phyloP scores from a whole-genome alignment of 2,888 invertebrate species.

The Nasonia oneida region DNA sequence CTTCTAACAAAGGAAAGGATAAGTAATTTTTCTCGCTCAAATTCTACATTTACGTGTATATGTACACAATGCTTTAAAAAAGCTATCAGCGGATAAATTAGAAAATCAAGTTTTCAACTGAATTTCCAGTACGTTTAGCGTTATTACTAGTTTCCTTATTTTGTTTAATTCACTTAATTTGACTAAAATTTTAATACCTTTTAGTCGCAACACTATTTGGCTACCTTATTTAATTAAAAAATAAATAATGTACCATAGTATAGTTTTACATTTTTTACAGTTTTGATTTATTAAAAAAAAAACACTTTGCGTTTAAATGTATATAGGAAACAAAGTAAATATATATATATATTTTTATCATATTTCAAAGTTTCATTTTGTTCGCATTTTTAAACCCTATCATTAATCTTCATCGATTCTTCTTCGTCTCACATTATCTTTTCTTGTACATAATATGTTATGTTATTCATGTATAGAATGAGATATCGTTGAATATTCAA shows the following conservation, averaged over 20 bases:
- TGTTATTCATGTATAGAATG: slow-evolving; percentile 46
- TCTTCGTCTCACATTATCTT: slow-evolving; percentile 48
- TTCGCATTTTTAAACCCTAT: slow-evolving; percentile 35
- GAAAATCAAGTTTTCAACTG: slow-evolving; percentile 20
- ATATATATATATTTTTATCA: slow-evolving; percentile 44
- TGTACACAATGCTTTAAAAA: slow-evolving; percentile 25
- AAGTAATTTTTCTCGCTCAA: slow-evolving; percentile 16
- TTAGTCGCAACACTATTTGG: slow-evolving; percentile 25
- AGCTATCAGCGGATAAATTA: slow-evolving; percentile 22
- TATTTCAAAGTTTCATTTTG: slow-evolving; percentile 40
- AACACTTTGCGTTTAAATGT: slow-evolving; percentile 40
- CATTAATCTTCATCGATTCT: slow-evolving; percentile 24
- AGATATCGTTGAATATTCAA: slow-evolving; percentile 49
- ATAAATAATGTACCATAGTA: slow-evolving; percentile 25
- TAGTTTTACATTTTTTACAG: slow-evolving; percentile 25
- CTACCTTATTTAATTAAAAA: slow-evolving; percentile 21
- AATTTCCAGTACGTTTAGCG: slow-evolving; percentile 23
- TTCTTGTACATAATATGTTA: slow-evolving; percentile 43
- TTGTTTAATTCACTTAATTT: slow-evolving; percentile 18
- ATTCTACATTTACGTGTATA: slow-evolving; percentile 16
- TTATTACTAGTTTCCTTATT: slow-evolving; percentile 22
- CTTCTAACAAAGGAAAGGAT: slow-evolving; percentile 22
- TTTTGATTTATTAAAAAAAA: slow-evolving; percentile 51
- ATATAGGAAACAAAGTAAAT: slow-evolving; percentile 50
- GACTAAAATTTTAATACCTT: slow-evolving; percentile 25